Percentiles rank a stretch among this genome's conserved stretches.
Conservation (phyloP, 53 echinoderm and acorn worm species). For the Stichopus horrens region DNA sequence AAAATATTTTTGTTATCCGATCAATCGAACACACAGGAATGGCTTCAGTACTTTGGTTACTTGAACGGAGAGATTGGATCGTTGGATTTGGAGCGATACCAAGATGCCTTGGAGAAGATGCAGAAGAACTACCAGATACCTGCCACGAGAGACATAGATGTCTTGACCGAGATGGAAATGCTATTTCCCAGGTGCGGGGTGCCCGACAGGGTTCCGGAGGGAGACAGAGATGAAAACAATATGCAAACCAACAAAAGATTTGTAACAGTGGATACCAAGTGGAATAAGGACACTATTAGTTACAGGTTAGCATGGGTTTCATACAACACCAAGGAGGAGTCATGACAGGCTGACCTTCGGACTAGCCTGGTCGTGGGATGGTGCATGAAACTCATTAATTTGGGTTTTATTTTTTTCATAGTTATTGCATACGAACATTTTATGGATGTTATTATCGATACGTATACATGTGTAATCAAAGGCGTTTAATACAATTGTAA, state of each 20-base stretch:
- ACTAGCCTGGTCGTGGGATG: too few species aligned
- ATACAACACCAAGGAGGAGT: background rate
- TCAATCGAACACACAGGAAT: background rate
- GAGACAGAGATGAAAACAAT: background rate
- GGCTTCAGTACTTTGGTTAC: conserved; percentile 17
- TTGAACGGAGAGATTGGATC: background rate
- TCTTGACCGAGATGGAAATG: conserved; percentile 16
- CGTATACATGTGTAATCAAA: too few species aligned
- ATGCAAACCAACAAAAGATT: background rate
- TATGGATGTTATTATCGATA: too few species aligned
- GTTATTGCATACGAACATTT: too few species aligned
- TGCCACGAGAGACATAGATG: conserved; percentile 8
- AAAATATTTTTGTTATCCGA: too few species aligned
- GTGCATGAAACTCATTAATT: too few species aligned
- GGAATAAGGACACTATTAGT: background rate
- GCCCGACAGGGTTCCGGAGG: background rate
- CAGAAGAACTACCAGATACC: conserved; percentile 25
- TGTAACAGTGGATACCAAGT: background rate
- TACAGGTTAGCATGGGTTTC: background rate
- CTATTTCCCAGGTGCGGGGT: conserved; percentile 6
- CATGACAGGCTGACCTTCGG: too few species aligned
- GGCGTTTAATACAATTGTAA: too few species aligned
- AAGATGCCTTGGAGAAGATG: conserved; percentile 1
- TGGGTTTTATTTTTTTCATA: too few species aligned
- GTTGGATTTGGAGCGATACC: background rate